phyloP scores from a whole-genome alignment of 2,797 vertebrate genomes.

The Molossus alvarezi region DNA sequence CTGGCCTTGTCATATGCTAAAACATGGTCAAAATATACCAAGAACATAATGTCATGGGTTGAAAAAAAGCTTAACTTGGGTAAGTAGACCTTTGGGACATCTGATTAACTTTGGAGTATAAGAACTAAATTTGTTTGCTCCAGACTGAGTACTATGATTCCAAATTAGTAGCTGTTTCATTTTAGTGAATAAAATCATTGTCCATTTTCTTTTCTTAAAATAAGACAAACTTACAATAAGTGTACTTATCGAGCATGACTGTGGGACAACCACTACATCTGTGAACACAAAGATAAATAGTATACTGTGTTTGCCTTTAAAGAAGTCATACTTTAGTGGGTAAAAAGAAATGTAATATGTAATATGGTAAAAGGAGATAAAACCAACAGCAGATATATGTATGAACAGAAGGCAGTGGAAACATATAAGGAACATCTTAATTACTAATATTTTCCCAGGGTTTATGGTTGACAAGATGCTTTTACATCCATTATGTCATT shows the following conservation, averaged over 20 bases:
- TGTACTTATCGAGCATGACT: neutral
- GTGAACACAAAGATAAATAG: neutral
- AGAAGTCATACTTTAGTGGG: neutral
- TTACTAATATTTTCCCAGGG: conserved; percentile 20
- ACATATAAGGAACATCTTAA: conserved; percentile 6
- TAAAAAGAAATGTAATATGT: conserved; percentile 24
- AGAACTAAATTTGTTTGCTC: conserved; percentile 88
- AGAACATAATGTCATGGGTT: conserved; percentile 97
- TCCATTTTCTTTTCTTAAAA: conserved; percentile 82
- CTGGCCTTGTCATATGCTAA: conserved; percentile 97
- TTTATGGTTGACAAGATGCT: conserved; percentile 51
- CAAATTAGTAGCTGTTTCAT: conserved; percentile 86
- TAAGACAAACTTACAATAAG: conserved; percentile 63
- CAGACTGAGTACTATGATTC: conserved; percentile 89
- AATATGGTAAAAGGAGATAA: conserved; percentile 16
- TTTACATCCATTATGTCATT: conserved; percentile 6
- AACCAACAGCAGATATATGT: neutral
- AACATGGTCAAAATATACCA: conserved; percentile 99
- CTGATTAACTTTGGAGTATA: conserved; percentile 88
- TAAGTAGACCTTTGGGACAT: conserved; percentile 91
- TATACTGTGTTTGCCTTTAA: conserved; percentile 46
- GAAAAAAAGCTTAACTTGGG: conserved; percentile 97
- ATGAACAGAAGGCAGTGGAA: conserved; percentile 13
- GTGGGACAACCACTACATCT: neutral
- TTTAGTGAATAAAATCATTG: conserved; percentile 82